phyloP scores from a whole-genome alignment of 2,113 vertebrate species.

The Amphiprion percula region DNA sequence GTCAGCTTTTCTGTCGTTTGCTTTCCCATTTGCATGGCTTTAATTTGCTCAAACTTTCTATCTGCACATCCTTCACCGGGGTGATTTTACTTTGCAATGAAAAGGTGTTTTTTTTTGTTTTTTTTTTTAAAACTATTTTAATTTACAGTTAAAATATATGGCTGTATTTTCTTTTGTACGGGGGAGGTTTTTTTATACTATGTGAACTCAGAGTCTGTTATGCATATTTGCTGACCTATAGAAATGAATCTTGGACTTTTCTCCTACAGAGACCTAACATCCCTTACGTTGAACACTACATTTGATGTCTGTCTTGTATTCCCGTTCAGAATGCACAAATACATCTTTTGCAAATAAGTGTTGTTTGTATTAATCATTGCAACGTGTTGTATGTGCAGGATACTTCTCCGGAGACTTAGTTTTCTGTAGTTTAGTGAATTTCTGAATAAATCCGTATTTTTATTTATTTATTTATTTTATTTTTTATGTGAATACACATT shows the following conservation, averaged over 20 bases:
- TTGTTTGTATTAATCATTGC: conserved; percentile 35
- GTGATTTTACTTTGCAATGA: conserved; percentile 58
- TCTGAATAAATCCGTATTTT: too few relatives aligned
- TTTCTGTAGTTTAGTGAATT: too few relatives aligned
- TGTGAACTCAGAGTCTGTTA: conserved; percentile 50
- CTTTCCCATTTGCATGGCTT: conserved; percentile 80
- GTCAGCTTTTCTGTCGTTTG: conserved; percentile 40
- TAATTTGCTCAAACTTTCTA: conserved; percentile 70
- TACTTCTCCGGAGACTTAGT: too few relatives aligned
- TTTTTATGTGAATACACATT: too few relatives aligned
- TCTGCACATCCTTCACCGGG: conserved; percentile 72
- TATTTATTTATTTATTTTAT: too few relatives aligned
- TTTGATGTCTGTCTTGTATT: conserved; percentile 72
- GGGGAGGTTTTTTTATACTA: conserved; percentile 64
- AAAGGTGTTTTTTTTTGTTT: background rate
- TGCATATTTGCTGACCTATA: conserved; percentile 42
- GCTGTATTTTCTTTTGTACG: conserved; percentile 75
- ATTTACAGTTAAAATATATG: conserved; percentile 44
- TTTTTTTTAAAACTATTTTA: background rate
- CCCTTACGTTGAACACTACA: conserved; percentile 72
- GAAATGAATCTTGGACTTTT: conserved; percentile 38
- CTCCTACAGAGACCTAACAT: conserved; percentile 27
- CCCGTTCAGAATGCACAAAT: conserved; percentile 79
- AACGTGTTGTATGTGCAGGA: background rate
- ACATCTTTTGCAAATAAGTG: conserved; percentile 73